phyloP scores from a whole-genome alignment of 2,113 vertebrate species.

The Microtus oregoni region DNA sequence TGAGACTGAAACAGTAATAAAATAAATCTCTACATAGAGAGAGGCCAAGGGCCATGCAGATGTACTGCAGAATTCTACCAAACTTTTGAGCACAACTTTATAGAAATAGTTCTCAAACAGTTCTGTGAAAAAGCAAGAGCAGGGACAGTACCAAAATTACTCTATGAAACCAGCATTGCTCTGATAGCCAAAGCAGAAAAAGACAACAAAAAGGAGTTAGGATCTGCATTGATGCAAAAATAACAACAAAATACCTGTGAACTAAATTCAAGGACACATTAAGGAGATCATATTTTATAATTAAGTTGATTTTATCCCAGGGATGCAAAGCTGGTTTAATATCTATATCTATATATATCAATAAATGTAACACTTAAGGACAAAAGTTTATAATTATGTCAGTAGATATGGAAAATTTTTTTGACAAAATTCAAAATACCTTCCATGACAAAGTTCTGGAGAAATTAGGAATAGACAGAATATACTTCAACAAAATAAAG shows the following conservation, averaged over 20 bases:
- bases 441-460: not conserved
- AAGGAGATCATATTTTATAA: not conserved
- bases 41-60: not conserved
- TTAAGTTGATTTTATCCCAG: not conserved
- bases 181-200: not conserved
- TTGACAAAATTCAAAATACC: not conserved
- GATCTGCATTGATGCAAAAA: not conserved
- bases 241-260: not conserved
- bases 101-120: not conserved
- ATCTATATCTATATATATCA: too few species aligned
- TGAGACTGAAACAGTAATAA: not conserved
- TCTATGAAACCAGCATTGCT: not conserved
- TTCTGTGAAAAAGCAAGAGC: not conserved
- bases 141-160: too few species aligned
- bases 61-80: not conserved
- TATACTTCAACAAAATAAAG: not conserved
- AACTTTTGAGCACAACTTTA: not conserved
- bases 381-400: not conserved
- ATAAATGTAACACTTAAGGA: not conserved
- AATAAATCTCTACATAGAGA: not conserved
- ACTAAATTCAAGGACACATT: not conserved
- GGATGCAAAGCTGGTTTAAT: not conserved
- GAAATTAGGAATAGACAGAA: not conserved
- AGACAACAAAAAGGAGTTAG: not conserved
- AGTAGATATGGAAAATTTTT: not conserved